Evolutionary conservation across 2,797 vertebrate genomes (phyloP).

Genomic region (Thamnophis elegans): DNA sequence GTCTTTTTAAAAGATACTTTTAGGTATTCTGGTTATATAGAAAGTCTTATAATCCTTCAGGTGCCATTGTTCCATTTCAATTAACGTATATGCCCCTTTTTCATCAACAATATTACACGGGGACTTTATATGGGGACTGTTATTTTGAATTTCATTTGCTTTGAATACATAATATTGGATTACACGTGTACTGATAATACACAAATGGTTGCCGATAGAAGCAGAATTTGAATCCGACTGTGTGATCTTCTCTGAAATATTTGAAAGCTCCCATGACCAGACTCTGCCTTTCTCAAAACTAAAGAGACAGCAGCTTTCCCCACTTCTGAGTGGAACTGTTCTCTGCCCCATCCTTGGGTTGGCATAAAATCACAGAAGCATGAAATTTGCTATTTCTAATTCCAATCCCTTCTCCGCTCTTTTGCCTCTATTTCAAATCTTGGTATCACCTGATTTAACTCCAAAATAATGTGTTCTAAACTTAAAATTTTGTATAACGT

Average conservation of each 20-base stretch:
- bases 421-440: neutral
- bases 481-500: neutral
- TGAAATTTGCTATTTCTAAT: neutral
- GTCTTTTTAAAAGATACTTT: neutral
- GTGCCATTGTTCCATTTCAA: neutral
- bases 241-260: neutral
- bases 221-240: neutral
- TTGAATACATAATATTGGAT: neutral
- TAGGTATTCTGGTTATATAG: neutral
- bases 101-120: neutral
- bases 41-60: neutral
- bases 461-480: neutral
- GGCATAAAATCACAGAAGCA: neutral
- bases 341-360: neutral
- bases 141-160: fast-evolving
- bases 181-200: neutral
- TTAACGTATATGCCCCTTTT: neutral
- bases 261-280: neutral
- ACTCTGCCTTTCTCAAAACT: neutral
- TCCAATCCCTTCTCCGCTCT: neutral
- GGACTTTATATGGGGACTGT: neutral
- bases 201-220: neutral
- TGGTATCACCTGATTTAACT: neutral
- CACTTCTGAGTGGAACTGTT: neutral
- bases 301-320: neutral